Base-by-base conservation (phyloP, 35 echinoderm and acorn worm species). In the Amphiura filiformis region DNA sequence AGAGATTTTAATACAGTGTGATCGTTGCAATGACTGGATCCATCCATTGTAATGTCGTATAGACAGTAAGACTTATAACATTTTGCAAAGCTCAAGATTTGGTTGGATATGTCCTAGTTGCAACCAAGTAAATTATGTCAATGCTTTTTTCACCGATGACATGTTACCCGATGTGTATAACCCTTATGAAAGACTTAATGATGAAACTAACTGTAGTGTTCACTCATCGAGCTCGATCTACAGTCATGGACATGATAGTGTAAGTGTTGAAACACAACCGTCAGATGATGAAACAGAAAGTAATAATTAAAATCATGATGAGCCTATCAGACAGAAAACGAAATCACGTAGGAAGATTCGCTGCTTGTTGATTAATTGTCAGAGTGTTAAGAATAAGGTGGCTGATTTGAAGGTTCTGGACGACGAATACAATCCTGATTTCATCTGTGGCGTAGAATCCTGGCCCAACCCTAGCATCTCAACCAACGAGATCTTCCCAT, bases 401-500 rank as follows among this genome's bases (percentile, higher is more conserved):
- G 61, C 61, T 26, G 61, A 70, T 70, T 3, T 11, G 15, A n/a
- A 70, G 2, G 26, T 70, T 18, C 26, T 70, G 26, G 61, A 52
- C 26, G 17, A 70, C 4, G 28, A 26, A 26, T 70, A 15, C 26
- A 30, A 80, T 56, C 87, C 87, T 64, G 87, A 89, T 64, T 38
- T 89, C 31, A 78, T 89, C 9, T 75, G 56, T 37, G 64, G 56
- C 32, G 79, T 77, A 36, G 87, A 89, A 81, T 81, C 87, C 37
- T 89, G 87, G 78, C 87, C 81, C 11, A 77, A 89, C 31, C 41
- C 87, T 34, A 56, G 38, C 37, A 81, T 89, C 0, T 79, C 40
- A 37, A 81, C 23, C 3, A 78, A 39, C 30, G 78, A 89, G 40
- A 89, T 89, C 15, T 89, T 89, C 56, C 87, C 87, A 31, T 56